Conservation (phyloP, 2,113 vertebrate genomes). For the Neodontobutis hainanensis region DNA sequence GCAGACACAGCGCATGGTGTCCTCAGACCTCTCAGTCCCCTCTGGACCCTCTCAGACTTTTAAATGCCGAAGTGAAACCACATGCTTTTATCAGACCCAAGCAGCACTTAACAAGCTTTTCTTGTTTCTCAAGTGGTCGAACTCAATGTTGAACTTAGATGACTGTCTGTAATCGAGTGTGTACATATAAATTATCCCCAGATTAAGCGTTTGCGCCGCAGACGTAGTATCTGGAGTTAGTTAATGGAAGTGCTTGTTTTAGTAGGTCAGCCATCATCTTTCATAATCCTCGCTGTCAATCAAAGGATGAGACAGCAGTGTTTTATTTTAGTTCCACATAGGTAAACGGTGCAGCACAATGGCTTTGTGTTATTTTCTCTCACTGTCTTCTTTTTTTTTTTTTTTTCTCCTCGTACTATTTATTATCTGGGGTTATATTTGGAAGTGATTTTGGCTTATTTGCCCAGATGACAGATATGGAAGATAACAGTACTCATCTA, state of each 20-base stretch:
- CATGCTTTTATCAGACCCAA: constrained; percentile 28
- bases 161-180: constrained; percentile 33
- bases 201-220: too few species aligned
- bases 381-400: constrained; percentile 22
- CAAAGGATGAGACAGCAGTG: neutral
- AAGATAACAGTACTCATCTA: constrained; percentile 35
- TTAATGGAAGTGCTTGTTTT: constrained; percentile 31
- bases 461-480: constrained; percentile 50
- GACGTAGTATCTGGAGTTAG: constrained; percentile 12
- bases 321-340: constrained; percentile 26
- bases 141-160: constrained; percentile 43
- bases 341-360: constrained; percentile 22
- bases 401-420: neutral
- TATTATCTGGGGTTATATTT: constrained; percentile 42
- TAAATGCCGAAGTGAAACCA: constrained; percentile 44
- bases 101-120: constrained; percentile 30
- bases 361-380: constrained; percentile 39
- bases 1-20: constrained; percentile 27
- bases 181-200: neutral
- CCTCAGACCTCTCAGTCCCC: constrained; percentile 6
- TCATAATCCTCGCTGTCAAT: constrained; percentile 31
- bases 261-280: constrained; percentile 49
- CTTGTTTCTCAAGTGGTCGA: constrained; percentile 45
- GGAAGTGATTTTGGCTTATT: constrained; percentile 39
- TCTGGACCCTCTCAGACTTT: constrained; percentile 45